Base-by-base conservation (phyloP, 2,797 vertebrate species). In the Amniataba percoides region DNA sequence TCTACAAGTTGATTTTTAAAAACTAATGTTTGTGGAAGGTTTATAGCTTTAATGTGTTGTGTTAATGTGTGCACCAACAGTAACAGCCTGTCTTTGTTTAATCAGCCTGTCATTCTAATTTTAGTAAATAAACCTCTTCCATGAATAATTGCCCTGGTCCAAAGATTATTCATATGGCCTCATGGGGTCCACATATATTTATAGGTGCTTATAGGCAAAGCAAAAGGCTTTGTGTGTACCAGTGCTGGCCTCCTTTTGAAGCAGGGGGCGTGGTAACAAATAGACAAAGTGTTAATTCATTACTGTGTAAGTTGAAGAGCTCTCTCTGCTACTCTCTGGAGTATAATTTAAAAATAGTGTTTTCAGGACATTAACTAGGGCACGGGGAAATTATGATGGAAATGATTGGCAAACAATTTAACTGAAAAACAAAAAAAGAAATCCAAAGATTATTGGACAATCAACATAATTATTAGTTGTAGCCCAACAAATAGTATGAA, bases 101-200 rank as follows among this genome's bases (percentile, higher is more conserved):
- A 16, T n/a, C 11, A 43, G 48, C 18, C 49, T 48, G 51, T 23
- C 25, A 12, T 59, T 34, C 39, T 25, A 48, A 27, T 59, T 53
- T 36, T 19, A 59, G 34, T 51, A 79, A 57, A 46, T 46, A 59
- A 74, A 31, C 59, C 25, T 52, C 56, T 62, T 6, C 51, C 19
- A 21, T 61, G 23, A 60, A 56, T 49, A 34, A 55, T 25, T n/a
- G 18, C 59, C 18, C n/a, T 1, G 27, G 68, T 59, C 53, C 43
- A 80, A 52, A 77, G 51, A 58, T 31, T 62, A 43, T 76, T 75
- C 43, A 53, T 46, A 18, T 23, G 51, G 15, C 73, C 27, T 3
- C 27, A 31, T 31, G 27, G n/a, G 42, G 15, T 14, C 6, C 42
- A 15, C 42, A 53, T 11, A 27, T 21, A 11, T 53, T 16, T 5